These are phyloP conservation scores for Cheilosia scutellata DNA, from an alignment of 2,888 invertebrate genomes.

Conservation along the genomic window DNA sequence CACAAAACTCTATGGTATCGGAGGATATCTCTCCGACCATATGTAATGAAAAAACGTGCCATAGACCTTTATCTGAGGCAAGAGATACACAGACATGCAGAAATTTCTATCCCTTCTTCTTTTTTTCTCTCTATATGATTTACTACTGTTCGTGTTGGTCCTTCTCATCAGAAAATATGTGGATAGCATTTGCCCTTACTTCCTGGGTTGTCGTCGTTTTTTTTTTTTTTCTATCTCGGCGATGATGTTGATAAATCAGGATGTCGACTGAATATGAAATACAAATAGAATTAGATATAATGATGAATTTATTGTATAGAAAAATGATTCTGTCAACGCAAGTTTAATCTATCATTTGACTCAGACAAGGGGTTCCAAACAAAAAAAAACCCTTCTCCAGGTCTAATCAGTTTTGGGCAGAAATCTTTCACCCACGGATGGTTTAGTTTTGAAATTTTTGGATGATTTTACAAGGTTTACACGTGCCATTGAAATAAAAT, in stretches of 20 bases:
- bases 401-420: background rate
- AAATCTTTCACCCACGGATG: background rate
- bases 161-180: background rate
- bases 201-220: background rate
- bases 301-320: conserved; percentile 1
- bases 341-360: conserved; percentile 30
- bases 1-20: background rate
- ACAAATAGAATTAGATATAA: conserved; percentile 26
- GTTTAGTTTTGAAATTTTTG: conserved; percentile 5
- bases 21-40: conserved; percentile 14
- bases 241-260: conserved; percentile 33
- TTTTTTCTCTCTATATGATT: background rate
- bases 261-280: conserved; percentile 44
- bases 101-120: background rate
- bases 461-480: conserved; percentile 8
- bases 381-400: conserved; percentile 5
- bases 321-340: conserved; percentile 41
- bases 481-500: conserved; percentile 17
- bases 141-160: background rate
- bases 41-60: conserved; percentile 55
- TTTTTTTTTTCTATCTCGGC: background rate
- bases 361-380: conserved; percentile 1
- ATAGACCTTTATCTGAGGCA: conserved; percentile 36
- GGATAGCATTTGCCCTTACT: background rate
- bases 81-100: conserved; percentile 17